A percentile compares a stretch with the other conserved stretches of the same genome.
Conservation (phyloP, 2,888 invertebrate species). For the Lysandra bellargus region DNA sequence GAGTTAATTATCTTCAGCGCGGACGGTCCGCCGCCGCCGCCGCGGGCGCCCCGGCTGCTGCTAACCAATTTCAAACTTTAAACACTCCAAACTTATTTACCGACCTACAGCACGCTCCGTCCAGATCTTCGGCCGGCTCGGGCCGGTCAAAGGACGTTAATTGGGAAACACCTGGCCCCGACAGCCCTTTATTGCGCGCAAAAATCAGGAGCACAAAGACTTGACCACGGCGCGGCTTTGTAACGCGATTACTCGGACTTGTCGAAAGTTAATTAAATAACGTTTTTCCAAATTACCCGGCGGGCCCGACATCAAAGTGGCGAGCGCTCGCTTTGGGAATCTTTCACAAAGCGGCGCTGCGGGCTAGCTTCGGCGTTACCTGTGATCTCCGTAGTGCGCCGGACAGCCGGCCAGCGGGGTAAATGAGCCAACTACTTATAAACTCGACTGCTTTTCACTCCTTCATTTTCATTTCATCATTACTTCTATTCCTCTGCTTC, state of each 20-base stretch:
- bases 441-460: background rate
- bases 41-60: constrained; percentile 61
- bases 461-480: background rate
- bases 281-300: constrained; percentile 79
- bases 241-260: constrained; percentile 78
- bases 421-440: background rate
- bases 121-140: constrained; percentile 37
- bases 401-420: constrained; percentile 59
- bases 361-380: constrained; percentile 60
- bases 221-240: constrained; percentile 75
- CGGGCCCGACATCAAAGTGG: constrained; percentile 73
- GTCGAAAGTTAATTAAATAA: constrained; percentile 81
- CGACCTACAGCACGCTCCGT: constrained; percentile 67
- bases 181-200: constrained; percentile 76
- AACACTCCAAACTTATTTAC: constrained; percentile 73
- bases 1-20: constrained; percentile 70
- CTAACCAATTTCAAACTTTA: constrained; percentile 73
- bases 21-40: constrained; percentile 49
- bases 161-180: constrained; percentile 78
- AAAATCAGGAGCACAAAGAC: constrained; percentile 78
- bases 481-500: background rate
- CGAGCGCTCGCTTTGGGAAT: constrained; percentile 61
- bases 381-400: constrained; percentile 60
- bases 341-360: constrained; percentile 73
- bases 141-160: constrained; percentile 78